Base-by-base conservation (phyloP, 2,113 vertebrate genomes). In the Psilopogon haemacephalus region DNA sequence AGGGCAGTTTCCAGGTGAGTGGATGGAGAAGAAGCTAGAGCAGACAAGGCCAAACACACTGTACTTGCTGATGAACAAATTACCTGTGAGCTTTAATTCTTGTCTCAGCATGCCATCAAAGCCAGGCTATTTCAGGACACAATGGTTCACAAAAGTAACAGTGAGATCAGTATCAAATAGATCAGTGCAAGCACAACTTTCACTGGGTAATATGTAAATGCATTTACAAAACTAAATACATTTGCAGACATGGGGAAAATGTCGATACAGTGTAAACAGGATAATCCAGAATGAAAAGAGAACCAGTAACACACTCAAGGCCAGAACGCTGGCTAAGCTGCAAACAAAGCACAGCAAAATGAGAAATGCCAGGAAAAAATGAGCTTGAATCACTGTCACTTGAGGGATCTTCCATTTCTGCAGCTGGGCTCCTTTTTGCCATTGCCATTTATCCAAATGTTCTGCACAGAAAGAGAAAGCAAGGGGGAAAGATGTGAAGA, bases 371-470 rank as follows among this genome's bases (percentile, higher is more conserved):
- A 42, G 48, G 28, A 78, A 68, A 59, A 44, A 44, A 20, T 68
- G 38, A 54, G 30, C 24, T 91, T 13, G 38, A n/a, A 78, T 64
- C 63, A 69, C 15, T 0, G 3, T 8, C 1, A 1, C 12, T 48
- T 42, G n/a, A 79, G 13, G 32, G 33, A 30, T 64, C 32, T 44
- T 37, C 33, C 15, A 18, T 15, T 56, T 55, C 42, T 55, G 28
- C 5, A 56, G 58, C 48, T 72, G 37, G n/a, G 20, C 11, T 88
- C 9, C 54, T 62, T 79, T 54, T 2, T 16, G 35, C 8, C 38
- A 4, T 38, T 87, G 68, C 58, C 70, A 2, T 68, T 86, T 60
- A 84, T 12, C 15, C 8, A 23, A 1, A 0, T 0, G 0, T 0
- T 0, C 69, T 27, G 1, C 15, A 30, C 2, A 3, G 11, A 46